Evolutionary conservation across 2,888 invertebrate species (phyloP).

Genomic region (Chymomyza fuscimana): DNA sequence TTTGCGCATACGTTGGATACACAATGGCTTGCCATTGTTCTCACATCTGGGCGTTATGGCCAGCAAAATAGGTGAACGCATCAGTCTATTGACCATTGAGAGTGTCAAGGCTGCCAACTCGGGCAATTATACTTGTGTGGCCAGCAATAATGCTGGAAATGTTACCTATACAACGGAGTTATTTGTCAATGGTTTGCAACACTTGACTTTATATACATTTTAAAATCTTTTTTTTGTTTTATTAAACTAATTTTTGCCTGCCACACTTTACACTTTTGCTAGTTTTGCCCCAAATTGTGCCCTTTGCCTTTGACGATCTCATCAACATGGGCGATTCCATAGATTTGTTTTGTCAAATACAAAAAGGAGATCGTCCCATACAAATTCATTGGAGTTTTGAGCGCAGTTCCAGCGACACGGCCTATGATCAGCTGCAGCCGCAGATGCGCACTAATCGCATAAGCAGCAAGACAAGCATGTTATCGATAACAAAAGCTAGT

Average conservation of each 20-base stretch:
- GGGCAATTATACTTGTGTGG: slow-evolving; percentile 86
- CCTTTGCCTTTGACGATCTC: slow-evolving; percentile 87
- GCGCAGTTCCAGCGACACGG: slow-evolving; percentile 61
- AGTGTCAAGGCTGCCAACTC: slow-evolving; percentile 85
- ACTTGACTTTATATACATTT: not conserved
- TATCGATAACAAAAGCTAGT: slow-evolving; percentile 82
- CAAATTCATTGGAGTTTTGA: slow-evolving; percentile 84
- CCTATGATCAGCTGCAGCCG: slow-evolving; percentile 63
- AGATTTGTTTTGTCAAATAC: slow-evolving; percentile 86
- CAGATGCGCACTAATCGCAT: slow-evolving; percentile 82
- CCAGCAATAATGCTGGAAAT: slow-evolving; percentile 83
- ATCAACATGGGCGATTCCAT: slow-evolving; percentile 86
- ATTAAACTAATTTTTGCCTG: slow-evolving; percentile 23
- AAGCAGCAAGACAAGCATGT: slow-evolving; percentile 83
- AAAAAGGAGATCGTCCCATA: slow-evolving; percentile 86
- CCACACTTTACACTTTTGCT: slow-evolving; percentile 43
- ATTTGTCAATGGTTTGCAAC: slow-evolving; percentile 83
- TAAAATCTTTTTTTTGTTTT: slow-evolving; percentile 44
- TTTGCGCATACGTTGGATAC: slow-evolving; percentile 84
- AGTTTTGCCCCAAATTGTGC: slow-evolving; percentile 89
- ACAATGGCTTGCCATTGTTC: slow-evolving; percentile 75
- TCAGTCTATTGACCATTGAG: slow-evolving; percentile 86
- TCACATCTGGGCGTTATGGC: slow-evolving; percentile 83
- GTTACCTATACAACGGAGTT: slow-evolving; percentile 83
- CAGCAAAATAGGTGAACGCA: slow-evolving; percentile 84